Base-by-base conservation (phyloP, 64 coral and sea anemone genomes). In the Montipora cactus region DNA sequence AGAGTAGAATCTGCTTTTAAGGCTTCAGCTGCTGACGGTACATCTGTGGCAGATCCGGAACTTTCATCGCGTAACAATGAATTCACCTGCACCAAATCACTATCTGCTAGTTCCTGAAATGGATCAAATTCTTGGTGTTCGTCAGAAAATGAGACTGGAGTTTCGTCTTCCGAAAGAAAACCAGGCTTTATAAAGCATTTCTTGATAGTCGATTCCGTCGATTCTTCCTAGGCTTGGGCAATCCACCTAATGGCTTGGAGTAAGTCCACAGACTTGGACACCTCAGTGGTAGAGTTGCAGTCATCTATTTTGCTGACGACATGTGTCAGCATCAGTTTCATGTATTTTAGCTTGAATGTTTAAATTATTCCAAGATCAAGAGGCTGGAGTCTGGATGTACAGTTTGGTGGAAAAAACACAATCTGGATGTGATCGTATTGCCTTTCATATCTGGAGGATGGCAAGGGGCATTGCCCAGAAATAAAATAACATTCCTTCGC, bases 361-460 rank as follows among this genome's bases (percentile, higher is more conserved):
- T 84, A 28, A 61, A 84, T 84, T 47, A 84, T 84, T 68, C 81
- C 81, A 68, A 84, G 81, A 67, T 68, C 58, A 67, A 84, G 87
- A 62, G 75, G 75, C 87, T 77, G 69, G 25, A 75, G 70, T 77
- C 74, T 88, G 19, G 47, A 88, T 75, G 18, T 55, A 88, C 48
- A 88, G 53, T 88, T 74, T 74, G 86, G 49, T 75, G 86, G 86
- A 59, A 75, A 75, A 87, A 76, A 75, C 53, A 88, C 86, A 75
- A 88, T 77, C 53, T 75, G 49, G 86, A 88, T 88, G 46, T 75
- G 68, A 53, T 88, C 68, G 53, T 88, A 88, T 77, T 88, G 49
- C 70, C 86, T 88, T 88, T 88, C 86, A 88, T 88, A 77, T 88
- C 86, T 88, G 86, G 69, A 74, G 86, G 86, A 88, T 88, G 53